Percentiles rank a stretch among this genome's conserved stretches.
Evolutionary conservation across 2,888 invertebrate species (phyloP).

Genomic region (Eilema griseolum): DNA sequence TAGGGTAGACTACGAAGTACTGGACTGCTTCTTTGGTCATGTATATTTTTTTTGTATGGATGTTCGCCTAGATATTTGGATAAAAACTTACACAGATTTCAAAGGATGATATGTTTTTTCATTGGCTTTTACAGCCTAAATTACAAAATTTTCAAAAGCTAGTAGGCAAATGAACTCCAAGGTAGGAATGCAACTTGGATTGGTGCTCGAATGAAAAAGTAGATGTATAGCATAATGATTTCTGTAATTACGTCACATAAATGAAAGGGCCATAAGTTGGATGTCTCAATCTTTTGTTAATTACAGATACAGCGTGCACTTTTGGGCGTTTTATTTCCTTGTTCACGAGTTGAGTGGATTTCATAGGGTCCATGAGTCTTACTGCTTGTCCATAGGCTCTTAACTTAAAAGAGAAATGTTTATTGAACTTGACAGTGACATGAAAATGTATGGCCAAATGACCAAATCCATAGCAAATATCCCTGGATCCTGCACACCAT

Average conservation of each 20-base stretch:
- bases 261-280: not conserved
- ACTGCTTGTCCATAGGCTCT: conserved; percentile 15
- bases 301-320: not conserved
- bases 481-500: conserved; percentile 52
- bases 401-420: not conserved
- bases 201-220: not conserved
- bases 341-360: not conserved
- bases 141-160: not conserved
- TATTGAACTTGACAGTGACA: conserved; percentile 50
- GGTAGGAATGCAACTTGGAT: not conserved
- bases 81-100: too few relatives aligned
- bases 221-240: not conserved
- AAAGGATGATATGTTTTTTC: too few relatives aligned
- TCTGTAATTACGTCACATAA: not conserved
- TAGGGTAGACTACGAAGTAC: too few relatives aligned
- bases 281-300: not conserved
- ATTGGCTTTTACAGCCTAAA: too few relatives aligned
- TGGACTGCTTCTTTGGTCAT: too few relatives aligned
- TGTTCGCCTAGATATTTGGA: too few relatives aligned
- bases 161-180: not conserved
- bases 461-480: conserved; percentile 54
- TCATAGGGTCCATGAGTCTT: conserved; percentile 9
- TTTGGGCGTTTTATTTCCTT: not conserved
- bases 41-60: not conserved
- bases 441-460: conserved; percentile 58